A percentile compares a stretch with the other conserved stretches of the same genome.
phyloP scores from a whole-genome alignment of 2,888 invertebrate species.

The Baccha elongata region DNA sequence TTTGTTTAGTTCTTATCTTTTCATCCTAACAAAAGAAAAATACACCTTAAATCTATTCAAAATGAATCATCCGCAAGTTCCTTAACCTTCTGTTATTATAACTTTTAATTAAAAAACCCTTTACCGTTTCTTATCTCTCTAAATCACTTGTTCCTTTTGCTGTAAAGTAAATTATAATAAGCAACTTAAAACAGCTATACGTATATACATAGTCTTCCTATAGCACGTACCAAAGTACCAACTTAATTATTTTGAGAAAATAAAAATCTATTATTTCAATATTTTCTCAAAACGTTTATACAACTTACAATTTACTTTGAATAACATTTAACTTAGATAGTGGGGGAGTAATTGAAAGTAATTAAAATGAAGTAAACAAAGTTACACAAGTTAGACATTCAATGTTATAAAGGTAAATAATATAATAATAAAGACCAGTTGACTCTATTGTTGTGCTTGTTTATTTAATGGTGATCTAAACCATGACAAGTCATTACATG shows the following conservation, averaged over 20 bases:
- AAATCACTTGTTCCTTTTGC: neutral
- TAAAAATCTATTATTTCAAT: slow-evolving; percentile 22
- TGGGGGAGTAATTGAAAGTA: slow-evolving; percentile 17
- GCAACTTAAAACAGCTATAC: neutral
- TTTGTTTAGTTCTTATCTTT: no score
- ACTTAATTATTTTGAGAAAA: slow-evolving; percentile 17
- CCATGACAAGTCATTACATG: neutral
- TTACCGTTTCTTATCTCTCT: slow-evolving; percentile 1
- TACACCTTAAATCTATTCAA: no score
- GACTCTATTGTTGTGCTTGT: neutral
- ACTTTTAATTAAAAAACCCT: slow-evolving; percentile 20
- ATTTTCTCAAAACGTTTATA: slow-evolving; percentile 3
- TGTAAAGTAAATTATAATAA: neutral
- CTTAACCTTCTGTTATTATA: neutral
- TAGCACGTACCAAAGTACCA: slow-evolving; percentile 8
- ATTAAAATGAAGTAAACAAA: slow-evolving; percentile 15
- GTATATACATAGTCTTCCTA: neutral
- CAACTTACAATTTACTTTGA: neutral
- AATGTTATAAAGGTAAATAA: slow-evolving; percentile 1
- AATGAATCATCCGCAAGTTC: neutral
- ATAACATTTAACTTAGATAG: neutral
- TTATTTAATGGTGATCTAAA: neutral
- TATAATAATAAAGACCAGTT: neutral
- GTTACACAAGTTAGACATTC: neutral
- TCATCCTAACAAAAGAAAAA: no score